Evolutionary conservation across 2,113 vertebrate genomes (phyloP).

Genomic region (Acanthisitta chloris): DNA sequence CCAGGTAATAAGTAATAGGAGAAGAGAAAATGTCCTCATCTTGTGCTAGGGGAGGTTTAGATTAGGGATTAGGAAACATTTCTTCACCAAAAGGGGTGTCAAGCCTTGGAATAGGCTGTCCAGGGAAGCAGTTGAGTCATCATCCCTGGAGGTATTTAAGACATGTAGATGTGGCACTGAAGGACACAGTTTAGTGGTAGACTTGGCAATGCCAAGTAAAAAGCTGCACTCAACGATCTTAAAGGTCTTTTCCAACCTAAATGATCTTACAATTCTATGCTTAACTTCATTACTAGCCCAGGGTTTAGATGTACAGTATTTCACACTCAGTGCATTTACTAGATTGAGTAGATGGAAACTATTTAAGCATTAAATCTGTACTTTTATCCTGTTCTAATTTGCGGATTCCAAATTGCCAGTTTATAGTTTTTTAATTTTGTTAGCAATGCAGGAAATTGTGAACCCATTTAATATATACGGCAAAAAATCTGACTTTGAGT

Average conservation of each 20-base stretch:
- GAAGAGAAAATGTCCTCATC: background rate
- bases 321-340: background rate
- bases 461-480: background rate
- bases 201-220: background rate
- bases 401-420: background rate
- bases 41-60: background rate
- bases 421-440: background rate
- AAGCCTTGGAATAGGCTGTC: background rate
- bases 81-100: background rate
- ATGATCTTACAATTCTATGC: background rate
- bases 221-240: background rate
- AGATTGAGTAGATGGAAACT: background rate
- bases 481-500: background rate
- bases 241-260: background rate
- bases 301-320: background rate
- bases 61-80: background rate
- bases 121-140: background rate
- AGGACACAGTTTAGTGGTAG: background rate
- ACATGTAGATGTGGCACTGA: rapidly evolving
- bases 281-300: background rate
- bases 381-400: background rate
- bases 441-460: background rate
- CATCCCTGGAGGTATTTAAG: background rate
- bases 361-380: background rate
- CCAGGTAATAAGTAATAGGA: background rate